Evolutionary conservation across 2,113 vertebrate genomes (phyloP).

Genomic region (Epinephelus lanceolatus): DNA sequence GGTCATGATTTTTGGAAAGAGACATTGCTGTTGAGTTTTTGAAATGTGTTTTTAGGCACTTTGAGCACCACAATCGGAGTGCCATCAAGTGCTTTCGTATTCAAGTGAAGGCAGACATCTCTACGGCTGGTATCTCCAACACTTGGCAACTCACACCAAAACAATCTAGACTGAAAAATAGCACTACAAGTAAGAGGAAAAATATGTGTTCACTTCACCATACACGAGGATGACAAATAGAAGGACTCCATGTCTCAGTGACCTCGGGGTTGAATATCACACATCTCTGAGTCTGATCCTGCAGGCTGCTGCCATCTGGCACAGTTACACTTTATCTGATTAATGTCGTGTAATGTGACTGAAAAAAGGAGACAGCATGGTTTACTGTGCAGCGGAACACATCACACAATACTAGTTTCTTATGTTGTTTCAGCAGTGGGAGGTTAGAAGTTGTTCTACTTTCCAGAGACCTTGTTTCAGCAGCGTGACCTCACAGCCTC

Average conservation of each 20-base stretch:
- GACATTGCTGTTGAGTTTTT: too few species aligned
- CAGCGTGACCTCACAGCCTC: neutral
- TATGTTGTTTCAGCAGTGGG: neutral
- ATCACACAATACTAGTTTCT: neutral
- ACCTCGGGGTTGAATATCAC: constrained; percentile 18
- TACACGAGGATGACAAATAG: neutral
- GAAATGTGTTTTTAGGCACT: too few species aligned
- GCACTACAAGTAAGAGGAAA: too few species aligned
- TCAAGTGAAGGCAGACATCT: too few species aligned
- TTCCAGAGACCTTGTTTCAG: constrained; percentile 13
- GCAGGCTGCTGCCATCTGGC: constrained; percentile 11
- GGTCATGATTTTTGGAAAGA: too few species aligned
- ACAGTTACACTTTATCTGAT: constrained; percentile 7
- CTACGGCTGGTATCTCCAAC: too few species aligned
- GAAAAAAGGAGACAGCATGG: neutral
- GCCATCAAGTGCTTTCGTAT: too few species aligned
- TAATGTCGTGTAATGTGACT: constrained; percentile 17
- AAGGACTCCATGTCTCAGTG: constrained; percentile 4
- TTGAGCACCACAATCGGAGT: too few species aligned
- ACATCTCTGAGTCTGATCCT: neutral
- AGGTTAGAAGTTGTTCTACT: constrained; percentile 4
- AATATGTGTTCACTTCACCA: neutral
- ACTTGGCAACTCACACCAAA: too few species aligned
- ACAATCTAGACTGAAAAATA: too few species aligned
- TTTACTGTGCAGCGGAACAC: neutral